Percentiles rank a stretch among this genome's conserved stretches.
Conservation (phyloP, 2,888 invertebrate genomes). For the Drosophila prolongata region DNA sequence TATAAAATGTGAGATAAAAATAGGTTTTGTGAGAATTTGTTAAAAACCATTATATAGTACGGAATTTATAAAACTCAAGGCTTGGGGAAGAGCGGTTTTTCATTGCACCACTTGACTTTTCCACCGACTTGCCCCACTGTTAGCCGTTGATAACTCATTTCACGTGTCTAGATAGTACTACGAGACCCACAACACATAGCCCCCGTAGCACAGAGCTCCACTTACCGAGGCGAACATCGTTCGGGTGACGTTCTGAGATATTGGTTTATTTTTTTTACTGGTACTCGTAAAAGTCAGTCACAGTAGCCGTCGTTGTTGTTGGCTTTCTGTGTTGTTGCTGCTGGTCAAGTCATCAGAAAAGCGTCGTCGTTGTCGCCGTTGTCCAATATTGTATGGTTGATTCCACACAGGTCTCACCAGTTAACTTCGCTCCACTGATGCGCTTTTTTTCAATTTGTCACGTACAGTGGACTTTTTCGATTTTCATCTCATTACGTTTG, state of each 20-base stretch:
- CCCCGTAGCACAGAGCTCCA: conserved; percentile 12
- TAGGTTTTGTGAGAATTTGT: too few relatives aligned
- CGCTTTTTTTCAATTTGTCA: conserved; percentile 83
- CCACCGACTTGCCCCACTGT: conserved; percentile 46
- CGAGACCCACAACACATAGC: not conserved
- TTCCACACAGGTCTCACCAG: conserved; percentile 79
- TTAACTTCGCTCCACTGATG: conserved; percentile 81
- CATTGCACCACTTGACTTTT: too few relatives aligned
- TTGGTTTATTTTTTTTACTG: conserved; percentile 56
- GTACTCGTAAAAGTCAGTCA: conserved; percentile 63
- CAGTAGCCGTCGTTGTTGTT: conserved; percentile 48
- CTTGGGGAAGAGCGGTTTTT: too few relatives aligned
- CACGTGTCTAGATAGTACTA: conserved; percentile 78
- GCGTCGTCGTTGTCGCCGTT: conserved; percentile 56
- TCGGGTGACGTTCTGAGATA: conserved; percentile 40
- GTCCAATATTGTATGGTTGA: conserved; percentile 78
- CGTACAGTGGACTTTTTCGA: conserved; percentile 72
- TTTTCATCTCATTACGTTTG: conserved; percentile 46
- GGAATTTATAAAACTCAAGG: too few relatives aligned
- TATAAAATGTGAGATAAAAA: too few relatives aligned
- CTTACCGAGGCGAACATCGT: conserved; percentile 31
- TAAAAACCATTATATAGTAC: too few relatives aligned
- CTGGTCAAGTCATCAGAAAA: conserved; percentile 69
- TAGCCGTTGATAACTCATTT: conserved; percentile 71
- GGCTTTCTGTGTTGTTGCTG: conserved; percentile 36